Percentiles rank a stretch among this genome's conserved stretches.
phyloP scores from a whole-genome alignment of 2,888 invertebrate genomes.

The Chouioia cunea region DNA sequence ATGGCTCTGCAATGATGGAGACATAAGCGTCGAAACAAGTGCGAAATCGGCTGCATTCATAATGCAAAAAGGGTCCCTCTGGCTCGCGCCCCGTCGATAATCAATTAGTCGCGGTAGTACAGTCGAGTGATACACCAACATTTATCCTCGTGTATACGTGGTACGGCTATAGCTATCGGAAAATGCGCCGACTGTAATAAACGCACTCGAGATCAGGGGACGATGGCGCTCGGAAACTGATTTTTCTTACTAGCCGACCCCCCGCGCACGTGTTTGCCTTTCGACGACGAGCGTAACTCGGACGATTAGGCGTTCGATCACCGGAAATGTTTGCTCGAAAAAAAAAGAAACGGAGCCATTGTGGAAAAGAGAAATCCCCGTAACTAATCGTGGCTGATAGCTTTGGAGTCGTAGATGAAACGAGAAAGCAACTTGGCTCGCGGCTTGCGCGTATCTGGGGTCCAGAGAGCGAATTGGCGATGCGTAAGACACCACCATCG shows the following conservation, averaged over 20 bases:
- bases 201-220: neutral
- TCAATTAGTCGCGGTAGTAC: constrained; percentile 61
- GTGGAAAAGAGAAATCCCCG: constrained; percentile 10
- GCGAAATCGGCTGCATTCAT: constrained; percentile 67
- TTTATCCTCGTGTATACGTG: constrained; percentile 23
- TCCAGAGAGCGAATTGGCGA: neutral
- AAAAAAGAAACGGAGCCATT: too few species aligned
- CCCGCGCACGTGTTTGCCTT: constrained; percentile 21
- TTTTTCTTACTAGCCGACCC: constrained; percentile 34
- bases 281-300: too few species aligned
- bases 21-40: constrained; percentile 64
- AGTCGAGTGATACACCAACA: constrained; percentile 3
- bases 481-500: constrained; percentile 3
- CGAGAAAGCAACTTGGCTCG: neutral
- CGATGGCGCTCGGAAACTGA: constrained; percentile 36
- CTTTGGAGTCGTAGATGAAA: neutral
- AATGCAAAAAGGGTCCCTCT: constrained; percentile 56
- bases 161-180: too few species aligned
- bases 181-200: too few species aligned
- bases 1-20: constrained; percentile 59
- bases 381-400: constrained; percentile 19
- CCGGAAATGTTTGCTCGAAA: constrained; percentile 29
- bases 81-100: constrained; percentile 52
- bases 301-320: too few species aligned
- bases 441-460: neutral